Percentiles rank a stretch among this genome's conserved stretches.
Evolutionary conservation across 2,797 vertebrate genomes (phyloP).

Genomic region (Nannoperca obscura): DNA sequence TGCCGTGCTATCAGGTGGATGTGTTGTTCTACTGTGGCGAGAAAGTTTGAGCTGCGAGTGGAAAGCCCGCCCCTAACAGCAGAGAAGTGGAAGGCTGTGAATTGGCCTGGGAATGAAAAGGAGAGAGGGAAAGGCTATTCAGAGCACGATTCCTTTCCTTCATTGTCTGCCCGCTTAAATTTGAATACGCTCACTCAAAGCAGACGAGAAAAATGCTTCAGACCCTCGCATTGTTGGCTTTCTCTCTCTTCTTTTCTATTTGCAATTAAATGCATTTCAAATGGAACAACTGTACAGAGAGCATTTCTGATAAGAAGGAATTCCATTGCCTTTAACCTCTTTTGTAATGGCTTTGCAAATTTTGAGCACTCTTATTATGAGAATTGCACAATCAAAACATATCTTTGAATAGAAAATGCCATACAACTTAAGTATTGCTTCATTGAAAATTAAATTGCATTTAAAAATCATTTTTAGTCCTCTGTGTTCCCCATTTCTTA

Average conservation of each 20-base stretch:
- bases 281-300: slow-evolving; percentile 89
- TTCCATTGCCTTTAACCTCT: slow-evolving; percentile 85
- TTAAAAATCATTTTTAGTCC: slow-evolving; percentile 82
- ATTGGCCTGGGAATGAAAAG: slow-evolving; percentile 82
- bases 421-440: slow-evolving; percentile 85
- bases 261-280: slow-evolving; percentile 92
- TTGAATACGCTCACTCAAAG: slow-evolving; percentile 86
- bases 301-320: slow-evolving; percentile 86
- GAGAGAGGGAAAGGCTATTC: slow-evolving; percentile 80
- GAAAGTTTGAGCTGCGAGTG: slow-evolving; percentile 73
- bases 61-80: slow-evolving; percentile 75
- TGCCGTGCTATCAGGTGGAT: slow-evolving; percentile 65
- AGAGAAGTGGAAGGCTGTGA: slow-evolving; percentile 72
- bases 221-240: slow-evolving; percentile 84
- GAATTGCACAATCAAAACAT: slow-evolving; percentile 85
- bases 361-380: slow-evolving; percentile 80
- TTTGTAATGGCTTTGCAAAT: slow-evolving; percentile 87
- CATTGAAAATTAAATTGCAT: slow-evolving; percentile 90
- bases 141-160: slow-evolving; percentile 85
- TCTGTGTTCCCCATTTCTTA: slow-evolving; percentile 68
- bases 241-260: slow-evolving; percentile 87
- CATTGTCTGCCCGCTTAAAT: slow-evolving; percentile 86
- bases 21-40: slow-evolving; percentile 72
- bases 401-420: slow-evolving; percentile 83
- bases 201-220: slow-evolving; percentile 86